A percentile compares a stretch with the other conserved stretches of the same genome.
Conservation (phyloP, 2,888 invertebrate genomes). For the Chrysina gloriosa region DNA sequence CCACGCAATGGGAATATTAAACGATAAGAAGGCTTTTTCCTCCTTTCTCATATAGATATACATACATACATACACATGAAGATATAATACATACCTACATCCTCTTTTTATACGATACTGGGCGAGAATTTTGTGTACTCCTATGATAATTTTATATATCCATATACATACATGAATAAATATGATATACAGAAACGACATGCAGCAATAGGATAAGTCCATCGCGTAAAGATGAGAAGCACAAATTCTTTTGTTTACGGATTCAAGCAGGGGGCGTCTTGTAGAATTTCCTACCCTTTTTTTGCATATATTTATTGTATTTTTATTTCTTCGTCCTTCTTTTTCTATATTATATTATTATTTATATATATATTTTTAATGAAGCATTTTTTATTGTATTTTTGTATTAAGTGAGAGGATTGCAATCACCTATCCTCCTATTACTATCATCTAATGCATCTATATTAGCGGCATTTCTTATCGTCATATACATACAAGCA, state of each 20-base stretch:
- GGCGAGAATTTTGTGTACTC: conserved; percentile 26
- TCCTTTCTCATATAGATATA: neutral
- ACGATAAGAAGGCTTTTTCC: neutral
- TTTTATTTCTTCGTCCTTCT: conserved; percentile 16
- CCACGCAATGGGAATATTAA: conserved; percentile 96
- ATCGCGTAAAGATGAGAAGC: neutral
- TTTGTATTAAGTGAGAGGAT: conserved; percentile 24
- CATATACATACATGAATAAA: conserved; percentile 8
- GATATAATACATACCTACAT: neutral
- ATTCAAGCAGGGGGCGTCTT: neutral
- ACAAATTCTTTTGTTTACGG: too few species aligned
- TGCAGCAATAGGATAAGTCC: conserved; percentile 14
- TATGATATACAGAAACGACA: neutral
- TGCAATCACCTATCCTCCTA: neutral
- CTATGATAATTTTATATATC: conserved; percentile 22
- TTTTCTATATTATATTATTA: conserved; percentile 24
- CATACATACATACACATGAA: conserved; percentile 14
- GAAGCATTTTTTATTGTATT: conserved; percentile 29
- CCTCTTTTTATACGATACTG: conserved; percentile 21
- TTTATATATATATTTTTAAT: conserved; percentile 31
- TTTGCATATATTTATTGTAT: conserved; percentile 35
- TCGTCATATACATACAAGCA: conserved; percentile 8
- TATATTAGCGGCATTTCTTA: conserved; percentile 20
- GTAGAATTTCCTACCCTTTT: neutral
- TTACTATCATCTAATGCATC: conserved; percentile 11